Percentiles rank a stretch among this genome's conserved stretches.
Evolutionary conservation across 2,888 invertebrate genomes (phyloP).

Genomic region (Nebria salina): DNA sequence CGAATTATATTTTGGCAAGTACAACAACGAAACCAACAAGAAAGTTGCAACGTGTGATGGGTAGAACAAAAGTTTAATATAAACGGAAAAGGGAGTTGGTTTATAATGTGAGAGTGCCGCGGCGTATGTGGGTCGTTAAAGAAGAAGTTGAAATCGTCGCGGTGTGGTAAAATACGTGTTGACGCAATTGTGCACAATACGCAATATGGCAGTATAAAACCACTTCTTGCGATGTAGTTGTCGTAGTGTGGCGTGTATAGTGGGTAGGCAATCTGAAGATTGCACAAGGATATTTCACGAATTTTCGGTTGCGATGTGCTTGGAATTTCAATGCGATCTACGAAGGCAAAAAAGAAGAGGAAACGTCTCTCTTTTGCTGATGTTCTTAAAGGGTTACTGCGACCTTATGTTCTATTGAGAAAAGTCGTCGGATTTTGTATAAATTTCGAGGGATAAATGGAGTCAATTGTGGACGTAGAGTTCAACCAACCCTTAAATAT

Average conservation of each 20-base stretch:
- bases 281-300: slow-evolving; percentile 29
- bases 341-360: too few relatives aligned
- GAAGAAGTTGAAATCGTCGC: neutral
- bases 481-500: too few relatives aligned
- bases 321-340: slow-evolving; percentile 14
- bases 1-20: too few relatives aligned
- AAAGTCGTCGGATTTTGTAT: neutral
- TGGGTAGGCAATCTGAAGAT: slow-evolving; percentile 12
- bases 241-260: neutral
- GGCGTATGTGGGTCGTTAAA: slow-evolving; percentile 21
- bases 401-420: neutral
- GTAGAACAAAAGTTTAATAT: slow-evolving; percentile 2
- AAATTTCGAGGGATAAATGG: neutral
- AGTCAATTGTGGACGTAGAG: neutral
- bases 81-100: neutral
- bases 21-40: neutral
- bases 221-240: neutral
- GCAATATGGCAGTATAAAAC: neutral
- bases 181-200: slow-evolving; percentile 7
- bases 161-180: slow-evolving; percentile 1
- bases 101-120: neutral
- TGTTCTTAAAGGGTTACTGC: neutral
- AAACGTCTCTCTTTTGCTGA: slow-evolving; percentile 11
- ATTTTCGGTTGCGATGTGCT: slow-evolving; percentile 13
- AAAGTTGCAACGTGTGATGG: slow-evolving; percentile 20